Base-by-base conservation (phyloP, 2,888 invertebrate genomes). In the Drosophila prolongata region DNA sequence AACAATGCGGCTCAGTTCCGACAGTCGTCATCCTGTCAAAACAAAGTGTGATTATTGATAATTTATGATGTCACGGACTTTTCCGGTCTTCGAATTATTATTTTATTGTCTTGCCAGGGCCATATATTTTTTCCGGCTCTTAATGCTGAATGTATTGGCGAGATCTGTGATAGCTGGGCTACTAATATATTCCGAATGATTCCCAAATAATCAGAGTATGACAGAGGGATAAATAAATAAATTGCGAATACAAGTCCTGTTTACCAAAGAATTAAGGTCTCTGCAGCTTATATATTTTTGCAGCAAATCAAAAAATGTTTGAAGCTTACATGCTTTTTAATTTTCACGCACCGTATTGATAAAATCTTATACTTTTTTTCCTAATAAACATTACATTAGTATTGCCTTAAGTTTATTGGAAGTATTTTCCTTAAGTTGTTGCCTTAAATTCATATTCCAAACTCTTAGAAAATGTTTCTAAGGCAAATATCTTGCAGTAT, bases 31-130 rank as follows among this genome's bases (percentile, higher is more conserved):
- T 87, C 86, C 90, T 91, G 91, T 91, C 92, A 92, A 90, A 92
- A 92, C 90, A 92, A 89, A 91, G 90, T 90, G 90, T 89, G 91
- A 92, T 92, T 91, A 91, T 91, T 88, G 91, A 91, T 92, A 92
- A 91, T 92, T 92, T 91, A 92, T 92, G 92, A 91, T 91, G 91
- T 90, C 90, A 90, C 85, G 87, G 80, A 86, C 83, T 90, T 89
- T 88, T 88, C 80, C 76, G 75, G 77, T 79, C 71, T 69, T 67
- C 61, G 67, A 74, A 77, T 79, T 79, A 79, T 81, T 81, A 73
- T 76, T 71, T 76, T 76, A 72, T 76, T 72, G 69, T 67, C 50
- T 56, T 60, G 42, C 54, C 30, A 34, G 46, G 27, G 61, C 57
- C 46, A 55, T 60, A 24, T 38, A 52, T 35, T 52, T 56, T 54